Conservation (phyloP, 2,113 vertebrate species). For the Hyperopisus bebe region DNA sequence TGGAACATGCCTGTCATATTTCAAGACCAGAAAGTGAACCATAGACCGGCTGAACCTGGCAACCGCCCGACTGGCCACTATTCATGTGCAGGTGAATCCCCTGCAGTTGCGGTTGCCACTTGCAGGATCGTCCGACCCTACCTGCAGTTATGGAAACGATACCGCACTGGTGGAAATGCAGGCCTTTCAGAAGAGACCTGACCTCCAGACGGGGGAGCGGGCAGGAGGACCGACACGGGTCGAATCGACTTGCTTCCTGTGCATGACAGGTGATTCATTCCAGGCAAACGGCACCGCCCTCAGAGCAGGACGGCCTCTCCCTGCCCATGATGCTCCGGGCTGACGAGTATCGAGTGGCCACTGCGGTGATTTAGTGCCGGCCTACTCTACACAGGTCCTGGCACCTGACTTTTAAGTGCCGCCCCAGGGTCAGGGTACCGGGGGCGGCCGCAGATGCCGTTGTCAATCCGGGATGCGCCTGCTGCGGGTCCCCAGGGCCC, state of each 20-base stretch:
- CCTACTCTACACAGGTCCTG: constrained; percentile 61
- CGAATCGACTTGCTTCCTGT: constrained; percentile 54
- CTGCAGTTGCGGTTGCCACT: neutral
- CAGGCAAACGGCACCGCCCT: constrained; percentile 16
- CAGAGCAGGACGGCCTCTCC: constrained; percentile 42
- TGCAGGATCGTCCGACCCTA: neutral
- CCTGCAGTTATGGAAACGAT: neutral
- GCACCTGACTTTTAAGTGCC: constrained; percentile 71
- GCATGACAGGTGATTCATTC: constrained; percentile 59
- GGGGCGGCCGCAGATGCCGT: constrained; percentile 74
- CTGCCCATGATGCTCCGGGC: constrained; percentile 52
- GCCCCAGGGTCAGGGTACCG: constrained; percentile 62
- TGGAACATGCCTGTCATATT: neutral
- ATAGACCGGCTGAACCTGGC: neutral
- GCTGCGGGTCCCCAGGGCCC: constrained; percentile 39
- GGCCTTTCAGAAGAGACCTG: constrained; percentile 13
- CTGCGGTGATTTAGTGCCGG: constrained; percentile 68
- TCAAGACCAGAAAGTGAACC: neutral
- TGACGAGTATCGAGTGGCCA: constrained; percentile 30
- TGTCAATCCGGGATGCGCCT: constrained; percentile 77
- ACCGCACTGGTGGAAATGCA: neutral
- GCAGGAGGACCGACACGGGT: constrained; percentile 44
- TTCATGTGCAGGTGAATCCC: neutral
- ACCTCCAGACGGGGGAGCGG: constrained; percentile 12
- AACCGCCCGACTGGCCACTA: neutral